Base-by-base conservation (phyloP, 1,140 invertebrate genomes). In the Drosophila rufa region DNA sequence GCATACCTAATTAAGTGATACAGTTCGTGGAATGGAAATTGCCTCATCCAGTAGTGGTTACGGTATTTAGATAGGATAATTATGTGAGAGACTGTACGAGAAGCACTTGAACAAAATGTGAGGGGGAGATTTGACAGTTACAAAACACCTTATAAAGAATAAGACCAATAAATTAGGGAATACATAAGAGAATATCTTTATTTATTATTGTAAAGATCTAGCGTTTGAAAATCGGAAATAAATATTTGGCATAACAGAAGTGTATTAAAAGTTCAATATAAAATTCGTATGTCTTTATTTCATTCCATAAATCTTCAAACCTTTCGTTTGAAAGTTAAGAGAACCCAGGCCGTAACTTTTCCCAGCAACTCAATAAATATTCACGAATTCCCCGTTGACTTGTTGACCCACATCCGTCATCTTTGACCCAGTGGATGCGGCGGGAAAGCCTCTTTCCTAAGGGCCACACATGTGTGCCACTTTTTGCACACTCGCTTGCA, bases 1-100 rank as follows among this genome's bases (percentile, higher is more conserved):
- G 80, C 84, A 89, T 84, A 87, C 61, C 69, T 87, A 89, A 87
- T 87, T 89, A 75, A 71, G 84, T 84, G 84, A 77, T 82, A 76
- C 57, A 70, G 58, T 76, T 82, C 62, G 55, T 70, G 48, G 61
- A 67, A 59, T 73, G 69, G 51, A 59, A 71, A 59, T 71, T 59
- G 22, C 69, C 55, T 59, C 46, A 60, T 8, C 55, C 53, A 60
- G 69, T 60, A 38, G 67, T 40, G 55, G 68, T 51, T 73, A 73
- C 69, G 67, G 69, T 71, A 71, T 71, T 73, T 73, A 73, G 69
- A 51, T 71, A 11, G 67, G 53, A 60, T 73, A 73, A 73, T 71
- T 73, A 71, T 71, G 67, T 43, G 53, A 12, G 67, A 59, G 36
- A 36, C 33, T 6, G 4, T 11, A 19, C 9, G 19, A 19, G 15